Evolutionary conservation across 1,140 invertebrate genomes (phyloP), one percentile per base, ranked within the genome.

Genomic region (Drosophila tropicalis): DNA sequence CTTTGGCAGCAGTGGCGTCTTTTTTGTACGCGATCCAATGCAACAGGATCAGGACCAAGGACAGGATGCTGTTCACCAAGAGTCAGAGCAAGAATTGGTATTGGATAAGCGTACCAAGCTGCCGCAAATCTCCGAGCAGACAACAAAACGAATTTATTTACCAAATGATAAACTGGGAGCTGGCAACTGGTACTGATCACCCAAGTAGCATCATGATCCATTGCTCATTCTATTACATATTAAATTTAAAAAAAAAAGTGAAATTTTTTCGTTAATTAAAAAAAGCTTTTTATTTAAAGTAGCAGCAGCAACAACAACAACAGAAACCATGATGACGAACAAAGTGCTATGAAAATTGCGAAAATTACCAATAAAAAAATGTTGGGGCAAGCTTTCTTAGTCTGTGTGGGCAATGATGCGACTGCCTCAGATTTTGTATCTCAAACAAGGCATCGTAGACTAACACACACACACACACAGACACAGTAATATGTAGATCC

Each of bases 241-340:
- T 68, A 70, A 75, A 67, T 69, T 29, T 66, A 5, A 29, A 29
- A 29, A 64, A 62, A 73, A 79, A 87, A 87, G 83, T 87, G 83
- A 87, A 87, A 87, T 83, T 87, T 87, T 83, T 83, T 60, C 67
- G 55, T 87, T 83, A 87, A 87, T 87, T 79, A 87, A 79, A 79
- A 80, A 82, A 55, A 68, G 67, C 65, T 65, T 72, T 85, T 84
- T 77, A 77, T 71, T 76, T 62, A 44, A 34, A 63, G 51, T 58
- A 61, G 22, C 65, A 64, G 25, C 44, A 69, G 61, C 54, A 36
- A 17, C 65, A 67, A 41, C 55, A 51, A 64, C 57, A 32, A 56
- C 62, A 44, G n/a, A 32, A 1, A 13, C 36, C 3, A 39, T 25
- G n/a, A 51, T 51, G 44, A 60, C 40, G 10, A 55, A 67, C 51